Conservation (phyloP, 2,113 vertebrate genomes). For the Canis aureus region DNA sequence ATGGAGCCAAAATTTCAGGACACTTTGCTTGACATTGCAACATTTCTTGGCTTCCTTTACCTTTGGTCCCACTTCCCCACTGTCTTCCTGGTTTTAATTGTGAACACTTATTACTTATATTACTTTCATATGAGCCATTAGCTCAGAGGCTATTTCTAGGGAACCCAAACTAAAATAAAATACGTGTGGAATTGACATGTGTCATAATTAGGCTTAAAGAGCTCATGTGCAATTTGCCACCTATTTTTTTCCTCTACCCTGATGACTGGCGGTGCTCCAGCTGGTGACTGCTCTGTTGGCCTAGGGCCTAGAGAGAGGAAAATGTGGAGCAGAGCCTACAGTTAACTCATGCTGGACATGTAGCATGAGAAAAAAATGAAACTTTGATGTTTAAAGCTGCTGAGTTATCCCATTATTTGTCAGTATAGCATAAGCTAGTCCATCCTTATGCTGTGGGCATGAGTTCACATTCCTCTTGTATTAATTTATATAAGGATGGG, state of each 20-base stretch:
- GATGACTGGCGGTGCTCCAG: neutral
- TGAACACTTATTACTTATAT: neutral
- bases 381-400: neutral
- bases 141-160: neutral
- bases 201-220: neutral
- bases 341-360: neutral
- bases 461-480: neutral
- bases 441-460: neutral
- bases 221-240: neutral
- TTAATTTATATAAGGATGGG: neutral
- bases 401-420: neutral
- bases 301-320: neutral
- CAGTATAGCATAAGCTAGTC: neutral
- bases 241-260: neutral
- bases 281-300: neutral
- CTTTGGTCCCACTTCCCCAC: neutral
- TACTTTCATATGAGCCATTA: neutral
- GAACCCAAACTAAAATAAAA: neutral
- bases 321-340: neutral
- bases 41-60: neutral
- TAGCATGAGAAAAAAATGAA: neutral
- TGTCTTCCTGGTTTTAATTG: neutral
- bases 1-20: neutral
- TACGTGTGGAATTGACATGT: neutral
- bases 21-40: neutral